A percentile compares a stretch with the other conserved stretches of the same genome.
Evolutionary conservation across 2,888 invertebrate genomes (phyloP).

Genomic region (Volucella inanis): DNA sequence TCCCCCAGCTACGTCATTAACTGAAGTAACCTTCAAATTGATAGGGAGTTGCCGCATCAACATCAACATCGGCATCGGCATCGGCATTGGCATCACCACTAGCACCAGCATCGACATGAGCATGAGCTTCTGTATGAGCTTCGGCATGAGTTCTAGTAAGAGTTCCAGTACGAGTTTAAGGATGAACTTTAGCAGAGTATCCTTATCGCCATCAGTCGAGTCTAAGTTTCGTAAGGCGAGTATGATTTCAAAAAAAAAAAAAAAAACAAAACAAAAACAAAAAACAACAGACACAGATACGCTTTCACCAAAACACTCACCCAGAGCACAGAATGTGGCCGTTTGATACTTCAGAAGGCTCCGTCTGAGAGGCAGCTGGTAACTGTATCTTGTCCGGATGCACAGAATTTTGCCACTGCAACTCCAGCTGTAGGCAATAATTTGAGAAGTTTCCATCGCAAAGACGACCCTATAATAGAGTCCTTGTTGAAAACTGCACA

Average conservation of each 20-base stretch:
- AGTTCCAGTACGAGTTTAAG: too few relatives aligned
- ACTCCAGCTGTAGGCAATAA: slow-evolving; percentile 70
- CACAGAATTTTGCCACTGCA: slow-evolving; percentile 15
- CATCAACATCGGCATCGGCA: slow-evolving; percentile 16
- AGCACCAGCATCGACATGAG: background rate
- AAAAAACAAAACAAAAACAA: too few relatives aligned
- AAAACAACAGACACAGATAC: slow-evolving; percentile 61
- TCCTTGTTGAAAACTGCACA: slow-evolving; percentile 74
- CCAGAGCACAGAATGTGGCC: slow-evolving; percentile 43
- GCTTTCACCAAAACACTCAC: slow-evolving; percentile 43
- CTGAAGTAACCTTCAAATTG: slow-evolving; percentile 67
- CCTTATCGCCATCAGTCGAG: too few relatives aligned
- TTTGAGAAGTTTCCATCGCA: slow-evolving; percentile 66
- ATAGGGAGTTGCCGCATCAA: background rate
- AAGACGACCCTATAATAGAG: slow-evolving; percentile 59
- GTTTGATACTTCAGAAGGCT: slow-evolving; percentile 48
- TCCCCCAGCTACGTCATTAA: slow-evolving; percentile 60
- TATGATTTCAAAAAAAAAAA: too few relatives aligned
- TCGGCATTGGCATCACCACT: slow-evolving; percentile 14
- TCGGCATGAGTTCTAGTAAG: too few relatives aligned
- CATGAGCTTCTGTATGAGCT: background rate
- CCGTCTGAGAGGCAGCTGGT: slow-evolving; percentile 19
- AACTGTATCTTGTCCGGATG: slow-evolving; percentile 4
- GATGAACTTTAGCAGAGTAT: too few relatives aligned
- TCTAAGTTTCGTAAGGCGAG: too few relatives aligned